A percentile compares a stretch with the other conserved stretches of the same genome.
These are phyloP conservation scores for Cotesia typhae DNA, from an alignment of 1,140 invertebrate species.

Conservation along the genomic window DNA sequence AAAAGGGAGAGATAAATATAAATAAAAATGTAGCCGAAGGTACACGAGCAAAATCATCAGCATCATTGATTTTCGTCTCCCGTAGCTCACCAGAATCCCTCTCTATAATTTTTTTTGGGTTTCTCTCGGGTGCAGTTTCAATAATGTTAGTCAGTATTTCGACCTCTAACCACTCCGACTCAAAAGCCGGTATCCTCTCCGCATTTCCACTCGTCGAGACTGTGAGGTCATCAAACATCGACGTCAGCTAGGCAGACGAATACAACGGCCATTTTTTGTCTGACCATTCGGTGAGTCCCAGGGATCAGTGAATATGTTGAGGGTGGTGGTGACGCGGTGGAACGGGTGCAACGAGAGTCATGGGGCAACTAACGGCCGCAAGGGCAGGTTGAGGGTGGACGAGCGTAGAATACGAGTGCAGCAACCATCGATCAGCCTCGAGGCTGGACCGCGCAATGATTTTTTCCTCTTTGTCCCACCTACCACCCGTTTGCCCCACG, in stretches of 20 bases:
- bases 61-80: conserved; percentile 51
- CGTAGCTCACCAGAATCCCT: conserved; percentile 28
- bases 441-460: conserved; percentile 67
- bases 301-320: conserved; percentile 63
- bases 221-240: conserved; percentile 66
- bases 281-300: conserved; percentile 67
- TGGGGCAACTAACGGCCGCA: conserved; percentile 33
- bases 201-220: conserved; percentile 49
- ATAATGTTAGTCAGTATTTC: conserved; percentile 32
- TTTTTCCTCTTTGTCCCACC: conserved; percentile 66
- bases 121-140: conserved; percentile 28
- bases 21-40: conserved; percentile 25
- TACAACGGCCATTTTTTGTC: conserved; percentile 67
- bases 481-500: conserved; percentile 53
- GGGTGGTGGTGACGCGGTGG: conserved; percentile 37
- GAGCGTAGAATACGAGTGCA: conserved; percentile 40
- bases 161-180: conserved; percentile 39
- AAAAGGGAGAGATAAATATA: conserved; percentile 14
- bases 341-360: conserved; percentile 38
- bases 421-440: conserved; percentile 67
- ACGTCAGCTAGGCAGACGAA: conserved; percentile 61
- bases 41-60: conserved; percentile 52
- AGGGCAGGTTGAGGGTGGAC: conserved; percentile 34
- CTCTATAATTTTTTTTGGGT: conserved; percentile 36
- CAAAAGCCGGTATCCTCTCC: conserved; percentile 37